Conservation (phyloP, 1,140 invertebrate genomes). For the Euschistus heros region DNA sequence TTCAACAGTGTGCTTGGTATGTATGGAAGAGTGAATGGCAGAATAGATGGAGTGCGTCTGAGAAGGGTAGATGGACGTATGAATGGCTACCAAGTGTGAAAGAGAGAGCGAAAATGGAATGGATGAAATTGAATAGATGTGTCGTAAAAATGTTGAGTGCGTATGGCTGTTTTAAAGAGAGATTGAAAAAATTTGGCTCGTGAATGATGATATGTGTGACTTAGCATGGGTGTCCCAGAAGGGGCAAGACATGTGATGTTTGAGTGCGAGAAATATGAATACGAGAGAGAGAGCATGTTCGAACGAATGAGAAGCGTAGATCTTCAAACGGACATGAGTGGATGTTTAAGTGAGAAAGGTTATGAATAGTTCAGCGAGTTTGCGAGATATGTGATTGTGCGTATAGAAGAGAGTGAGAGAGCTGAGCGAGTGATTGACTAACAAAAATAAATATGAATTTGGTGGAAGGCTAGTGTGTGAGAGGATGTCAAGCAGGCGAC, state of each 20-base stretch:
- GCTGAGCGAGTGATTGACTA: too few species aligned
- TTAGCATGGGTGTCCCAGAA: neutral
- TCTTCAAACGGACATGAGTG: too few species aligned
- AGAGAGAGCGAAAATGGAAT: neutral
- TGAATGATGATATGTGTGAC: neutral
- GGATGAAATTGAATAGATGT: too few species aligned
- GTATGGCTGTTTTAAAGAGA: neutral
- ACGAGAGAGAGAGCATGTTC: neutral
- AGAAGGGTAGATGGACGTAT: neutral
- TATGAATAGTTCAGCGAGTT: too few species aligned
- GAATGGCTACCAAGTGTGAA: neutral
- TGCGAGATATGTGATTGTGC: too few species aligned
- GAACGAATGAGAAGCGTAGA: neutral
- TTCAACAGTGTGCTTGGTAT: neutral
- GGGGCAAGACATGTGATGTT: neutral
- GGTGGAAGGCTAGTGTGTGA: too few species aligned
- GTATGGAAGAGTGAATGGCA: too few species aligned
- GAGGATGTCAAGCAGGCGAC: too few species aligned
- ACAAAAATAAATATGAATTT: too few species aligned
- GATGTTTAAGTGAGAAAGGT: too few species aligned
- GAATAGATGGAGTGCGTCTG: neutral
- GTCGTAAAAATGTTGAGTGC: neutral
- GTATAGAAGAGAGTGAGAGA: too few species aligned
- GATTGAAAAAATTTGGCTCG: neutral
- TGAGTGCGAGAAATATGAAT: neutral